Conservation (phyloP, 2,797 vertebrate genomes). For the Amphiprion clarkii region DNA sequence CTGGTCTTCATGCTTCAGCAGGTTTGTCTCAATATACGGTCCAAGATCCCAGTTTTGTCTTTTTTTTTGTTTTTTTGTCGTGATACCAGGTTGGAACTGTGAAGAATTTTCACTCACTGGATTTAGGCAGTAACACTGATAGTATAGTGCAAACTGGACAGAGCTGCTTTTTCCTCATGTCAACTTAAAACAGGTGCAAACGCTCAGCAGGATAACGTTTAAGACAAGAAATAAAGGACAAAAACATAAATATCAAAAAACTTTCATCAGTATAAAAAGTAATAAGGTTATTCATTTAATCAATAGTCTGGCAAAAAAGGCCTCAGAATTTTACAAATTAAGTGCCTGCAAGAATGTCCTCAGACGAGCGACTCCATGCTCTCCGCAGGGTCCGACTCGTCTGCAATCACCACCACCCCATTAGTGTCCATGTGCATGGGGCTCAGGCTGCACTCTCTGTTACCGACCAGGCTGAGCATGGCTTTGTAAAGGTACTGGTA, state of each 20-base stretch:
- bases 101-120: slow-evolving; percentile 62
- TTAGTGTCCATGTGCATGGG: slow-evolving; percentile 93
- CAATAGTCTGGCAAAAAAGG: slow-evolving; percentile 99
- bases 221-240: slow-evolving; percentile 95
- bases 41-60: slow-evolving; percentile 74
- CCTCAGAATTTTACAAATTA: slow-evolving; percentile 94
- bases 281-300: slow-evolving; percentile 97
- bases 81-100: slow-evolving; percentile 81
- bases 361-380: slow-evolving; percentile 99
- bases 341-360: slow-evolving; percentile 84
- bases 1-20: slow-evolving; percentile 61
- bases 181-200: slow-evolving; percentile 93
- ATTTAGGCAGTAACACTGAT: slow-evolving; percentile 99
- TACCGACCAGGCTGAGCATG: slow-evolving; percentile 97
- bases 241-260: slow-evolving; percentile 99
- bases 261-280: slow-evolving; percentile 96
- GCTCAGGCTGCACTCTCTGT: slow-evolving; percentile 92
- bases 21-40: slow-evolving; percentile 58
- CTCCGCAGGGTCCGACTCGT: slow-evolving; percentile 95
- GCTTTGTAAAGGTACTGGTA: slow-evolving; percentile 99
- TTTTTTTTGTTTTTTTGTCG: slow-evolving; percentile 60
- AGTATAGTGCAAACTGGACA: slow-evolving; percentile 99
- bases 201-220: slow-evolving; percentile 98
- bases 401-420: slow-evolving; percentile 90
- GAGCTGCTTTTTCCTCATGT: slow-evolving; percentile 89